Base-by-base conservation (phyloP, 2,888 invertebrate species). In the Eulithis prunata region DNA sequence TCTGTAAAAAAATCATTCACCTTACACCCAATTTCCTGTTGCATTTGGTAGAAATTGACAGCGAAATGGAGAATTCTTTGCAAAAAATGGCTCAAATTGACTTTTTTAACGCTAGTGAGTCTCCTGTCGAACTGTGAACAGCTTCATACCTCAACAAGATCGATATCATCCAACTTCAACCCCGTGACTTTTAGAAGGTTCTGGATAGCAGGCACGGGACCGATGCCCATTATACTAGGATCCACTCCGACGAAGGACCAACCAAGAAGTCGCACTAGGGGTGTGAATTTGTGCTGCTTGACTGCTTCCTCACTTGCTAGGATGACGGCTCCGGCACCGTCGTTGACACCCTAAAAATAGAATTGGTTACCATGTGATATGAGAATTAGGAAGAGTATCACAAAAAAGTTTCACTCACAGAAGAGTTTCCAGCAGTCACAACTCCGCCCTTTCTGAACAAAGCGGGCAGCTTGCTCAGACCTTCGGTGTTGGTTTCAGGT, bases 191-290 rank as follows among this genome's bases (percentile, higher is more conserved):
- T 95, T 8, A 98, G 94, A 41, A 99, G 93, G 79, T 96, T 96
- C 77, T 95, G 94, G 61, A 99, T 98, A n/a, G 99, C 98, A 0
- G 98, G 97, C 7, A 97, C 98, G 1, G 99, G 99, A 1, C 99
- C 99, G 80, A 98, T 97, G 62, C 99, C 99, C 99, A 99, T 99
- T 74, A 99, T 97, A 76, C 95, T 95, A 2, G 99, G 99, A 73
- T 99, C 99, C 53, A 98, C 98, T 66, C 98, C 98, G 54, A 98
- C 97, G 72, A 96, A 94, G 12, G 97, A 96, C 91, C 97, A 99
- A 36, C 96, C 98, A 1, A 97, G 95, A 11, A 99, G 91, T 66
- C 98, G 95, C 5, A 97, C 99, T 60, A 99, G 88, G 0, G 99
- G 99, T 73, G 94, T 97, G 36, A 99, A 90, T 70, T 95, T 95